Conservation (phyloP, 2,113 vertebrate species). For the Otolemur garnettii region DNA sequence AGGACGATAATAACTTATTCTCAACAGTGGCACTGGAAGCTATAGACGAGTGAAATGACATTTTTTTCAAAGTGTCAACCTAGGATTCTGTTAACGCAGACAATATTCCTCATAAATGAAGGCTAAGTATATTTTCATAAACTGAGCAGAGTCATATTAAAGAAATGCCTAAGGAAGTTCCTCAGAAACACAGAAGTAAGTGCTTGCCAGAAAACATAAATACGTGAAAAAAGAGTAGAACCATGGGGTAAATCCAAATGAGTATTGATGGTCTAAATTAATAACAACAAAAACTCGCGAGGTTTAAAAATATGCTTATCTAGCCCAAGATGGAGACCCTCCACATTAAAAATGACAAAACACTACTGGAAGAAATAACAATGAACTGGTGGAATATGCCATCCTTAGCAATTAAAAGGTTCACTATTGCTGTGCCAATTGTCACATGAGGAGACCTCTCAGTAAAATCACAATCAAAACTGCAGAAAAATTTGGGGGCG, state of each 20-base stretch:
- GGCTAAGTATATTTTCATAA: not conserved
- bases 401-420: not conserved
- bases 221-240: not conserved
- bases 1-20: not conserved
- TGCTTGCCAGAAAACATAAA: not conserved
- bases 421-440: not conserved
- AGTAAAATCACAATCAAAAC: not conserved
- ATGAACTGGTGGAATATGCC: not conserved
- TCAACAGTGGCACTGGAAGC: not conserved
- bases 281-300: not conserved
- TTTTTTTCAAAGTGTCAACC: not conserved
- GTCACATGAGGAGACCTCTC: not conserved
- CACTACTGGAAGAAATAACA: conserved; percentile 21
- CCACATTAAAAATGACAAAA: not conserved
- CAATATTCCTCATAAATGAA: not conserved
- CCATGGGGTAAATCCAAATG: not conserved
- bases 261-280: not conserved
- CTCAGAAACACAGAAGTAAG: not conserved
- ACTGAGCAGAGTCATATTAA: not conserved
- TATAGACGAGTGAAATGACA: not conserved
- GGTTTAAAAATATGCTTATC: not conserved
- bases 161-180: not conserved
- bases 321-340: not conserved
- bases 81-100: not conserved
- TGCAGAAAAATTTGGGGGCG: not conserved